phyloP scores from a whole-genome alignment of 2,797 vertebrate species.

The Arrhamphus sclerolepis region DNA sequence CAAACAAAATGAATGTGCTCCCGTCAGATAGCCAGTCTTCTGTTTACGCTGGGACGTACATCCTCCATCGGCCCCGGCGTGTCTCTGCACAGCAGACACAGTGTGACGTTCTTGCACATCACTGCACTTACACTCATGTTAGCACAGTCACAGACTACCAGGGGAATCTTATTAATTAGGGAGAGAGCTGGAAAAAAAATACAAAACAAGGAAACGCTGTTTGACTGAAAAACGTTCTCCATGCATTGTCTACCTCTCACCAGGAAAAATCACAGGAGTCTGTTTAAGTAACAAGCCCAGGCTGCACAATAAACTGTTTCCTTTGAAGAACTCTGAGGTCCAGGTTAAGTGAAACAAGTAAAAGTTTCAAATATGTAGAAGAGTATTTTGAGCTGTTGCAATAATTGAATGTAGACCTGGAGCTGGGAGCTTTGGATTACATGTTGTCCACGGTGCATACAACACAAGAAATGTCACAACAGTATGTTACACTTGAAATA shows the following conservation, averaged over 20 bases:
- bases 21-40: neutral
- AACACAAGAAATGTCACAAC: neutral
- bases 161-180: neutral
- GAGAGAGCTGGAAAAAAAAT: neutral
- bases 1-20: constrained; percentile 6
- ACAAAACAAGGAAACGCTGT: neutral
- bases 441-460: neutral
- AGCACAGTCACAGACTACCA: constrained; percentile 16
- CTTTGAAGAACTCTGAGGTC: neutral
- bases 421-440: neutral
- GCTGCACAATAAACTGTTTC: neutral
- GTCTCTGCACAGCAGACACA: constrained; percentile 32
- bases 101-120: constrained; percentile 47
- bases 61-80: constrained; percentile 45
- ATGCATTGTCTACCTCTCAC: neutral
- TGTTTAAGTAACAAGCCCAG: too few relatives aligned
- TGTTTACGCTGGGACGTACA: constrained; percentile 37
- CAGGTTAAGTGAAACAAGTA: neutral
- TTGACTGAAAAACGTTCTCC: constrained; percentile 2
- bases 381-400: too few relatives aligned
- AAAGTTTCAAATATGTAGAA: neutral
- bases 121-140: constrained; percentile 32
- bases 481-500: neutral
- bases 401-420: neutral
- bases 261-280: constrained; percentile 5